Conservation (phyloP, 2,888 invertebrate species). For the Caenorhabditis auriculariae region DNA sequence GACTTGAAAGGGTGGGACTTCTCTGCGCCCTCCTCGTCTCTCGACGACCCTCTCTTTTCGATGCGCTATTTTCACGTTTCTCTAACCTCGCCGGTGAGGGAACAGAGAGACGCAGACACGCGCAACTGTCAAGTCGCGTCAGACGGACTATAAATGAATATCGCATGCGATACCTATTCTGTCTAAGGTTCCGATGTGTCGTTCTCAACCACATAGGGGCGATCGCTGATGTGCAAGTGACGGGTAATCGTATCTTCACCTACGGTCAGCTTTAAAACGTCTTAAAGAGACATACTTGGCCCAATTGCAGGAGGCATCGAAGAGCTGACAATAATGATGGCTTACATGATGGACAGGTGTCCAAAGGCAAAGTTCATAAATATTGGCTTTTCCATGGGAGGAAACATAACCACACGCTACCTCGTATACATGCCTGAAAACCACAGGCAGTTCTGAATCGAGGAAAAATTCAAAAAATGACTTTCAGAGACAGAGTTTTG, state of each 20-base stretch:
- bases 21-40: no score
- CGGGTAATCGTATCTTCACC: conserved; percentile 84
- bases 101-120: no score
- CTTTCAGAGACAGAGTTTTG: conserved; percentile 19
- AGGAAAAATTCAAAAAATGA: neutral
- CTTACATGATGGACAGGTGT: conserved; percentile 75
- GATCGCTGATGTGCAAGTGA: conserved; percentile 80
- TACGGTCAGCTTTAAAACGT: conserved; percentile 74
- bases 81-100: no score
- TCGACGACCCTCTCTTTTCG: no score
- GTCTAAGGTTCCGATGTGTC: conserved; percentile 85
- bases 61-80: no score
- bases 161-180: no score
- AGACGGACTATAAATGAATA: no score
- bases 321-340: conserved; percentile 82
- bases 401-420: conserved; percentile 88
- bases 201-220: conserved; percentile 93
- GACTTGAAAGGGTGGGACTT: no score
- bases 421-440: conserved; percentile 75
- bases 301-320: conserved; percentile 79
- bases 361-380: conserved; percentile 75
- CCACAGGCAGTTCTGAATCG: conserved; percentile 5
- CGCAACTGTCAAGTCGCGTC: no score
- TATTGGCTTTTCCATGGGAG: conserved; percentile 90
- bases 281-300: neutral